Conservation (phyloP, 2,888 invertebrate genomes). For the Tachina grossa region DNA sequence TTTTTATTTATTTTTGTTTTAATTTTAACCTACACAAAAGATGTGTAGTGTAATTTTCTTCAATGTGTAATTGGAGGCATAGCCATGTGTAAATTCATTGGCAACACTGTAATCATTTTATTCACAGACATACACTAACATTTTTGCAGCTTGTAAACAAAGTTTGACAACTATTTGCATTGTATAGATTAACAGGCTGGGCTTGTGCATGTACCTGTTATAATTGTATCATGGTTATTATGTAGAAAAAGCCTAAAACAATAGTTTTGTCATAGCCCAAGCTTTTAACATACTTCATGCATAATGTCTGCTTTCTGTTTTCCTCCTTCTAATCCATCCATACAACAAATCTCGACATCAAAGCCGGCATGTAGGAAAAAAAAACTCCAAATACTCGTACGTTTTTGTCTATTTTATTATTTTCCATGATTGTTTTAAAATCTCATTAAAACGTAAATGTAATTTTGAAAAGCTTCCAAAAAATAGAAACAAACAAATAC, state of each 20-base stretch:
- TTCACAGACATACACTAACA: no score
- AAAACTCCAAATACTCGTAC: neutral
- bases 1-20: no score
- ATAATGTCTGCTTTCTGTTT: conserved; percentile 13
- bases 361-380: conserved; percentile 15
- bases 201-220: no score
- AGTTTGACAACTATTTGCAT: no score
- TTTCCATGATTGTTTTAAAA: conserved; percentile 63
- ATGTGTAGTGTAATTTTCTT: no score
- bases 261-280: conserved; percentile 49
- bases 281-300: neutral
- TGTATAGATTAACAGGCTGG: no score
- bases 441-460: conserved; percentile 70
- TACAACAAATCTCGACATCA: conserved; percentile 42
- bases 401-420: conserved; percentile 51
- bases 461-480: conserved; percentile 60
- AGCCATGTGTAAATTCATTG: no score
- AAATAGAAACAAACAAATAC: conserved; percentile 16
- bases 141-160: no score
- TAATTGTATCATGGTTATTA: no score
- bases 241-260: conserved; percentile 8
- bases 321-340: neutral
- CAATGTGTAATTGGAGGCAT: no score
- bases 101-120: no score
- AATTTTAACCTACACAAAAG: no score